phyloP scores from a whole-genome alignment of 2,797 vertebrate species.

The Rallus crepitans region DNA sequence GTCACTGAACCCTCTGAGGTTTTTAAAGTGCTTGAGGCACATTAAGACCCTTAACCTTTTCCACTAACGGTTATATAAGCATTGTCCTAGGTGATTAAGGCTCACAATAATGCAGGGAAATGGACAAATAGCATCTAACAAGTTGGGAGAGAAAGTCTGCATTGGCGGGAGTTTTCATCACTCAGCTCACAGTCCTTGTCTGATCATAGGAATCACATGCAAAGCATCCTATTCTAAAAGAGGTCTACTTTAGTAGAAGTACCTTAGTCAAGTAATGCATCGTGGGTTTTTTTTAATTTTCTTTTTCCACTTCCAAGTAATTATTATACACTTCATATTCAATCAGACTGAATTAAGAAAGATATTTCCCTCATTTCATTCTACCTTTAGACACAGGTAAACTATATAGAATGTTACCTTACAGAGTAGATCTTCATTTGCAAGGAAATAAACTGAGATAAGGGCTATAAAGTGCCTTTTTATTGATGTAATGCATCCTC shows the following conservation, averaged over 20 bases:
- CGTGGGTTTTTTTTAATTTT: background rate
- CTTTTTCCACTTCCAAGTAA: background rate
- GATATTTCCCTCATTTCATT: background rate
- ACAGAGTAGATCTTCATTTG: background rate
- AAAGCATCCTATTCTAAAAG: background rate
- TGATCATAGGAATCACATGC: background rate
- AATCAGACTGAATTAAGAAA: background rate
- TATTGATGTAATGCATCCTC: background rate
- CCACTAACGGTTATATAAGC: background rate
- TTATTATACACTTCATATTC: background rate
- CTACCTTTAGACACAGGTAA: background rate
- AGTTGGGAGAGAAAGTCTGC: background rate
- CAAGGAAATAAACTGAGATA: background rate
- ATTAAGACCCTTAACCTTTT: constrained; percentile 18
- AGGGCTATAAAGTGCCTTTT: background rate
- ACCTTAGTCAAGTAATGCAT: background rate
- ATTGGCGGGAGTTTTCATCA: constrained; percentile 6
- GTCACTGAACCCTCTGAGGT: background rate
- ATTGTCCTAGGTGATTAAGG: constrained; percentile 28
- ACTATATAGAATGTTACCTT: background rate
- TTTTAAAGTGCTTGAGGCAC: background rate
- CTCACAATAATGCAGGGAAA: constrained; percentile 3
- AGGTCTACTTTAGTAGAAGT: background rate
- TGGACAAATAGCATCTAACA: background rate
- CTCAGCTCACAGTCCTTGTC: background rate